Percentiles rank a stretch among this genome's conserved stretches.
Evolutionary conservation across 2,797 vertebrate species (phyloP).

Genomic region (Chiroxiphia lanceolata): DNA sequence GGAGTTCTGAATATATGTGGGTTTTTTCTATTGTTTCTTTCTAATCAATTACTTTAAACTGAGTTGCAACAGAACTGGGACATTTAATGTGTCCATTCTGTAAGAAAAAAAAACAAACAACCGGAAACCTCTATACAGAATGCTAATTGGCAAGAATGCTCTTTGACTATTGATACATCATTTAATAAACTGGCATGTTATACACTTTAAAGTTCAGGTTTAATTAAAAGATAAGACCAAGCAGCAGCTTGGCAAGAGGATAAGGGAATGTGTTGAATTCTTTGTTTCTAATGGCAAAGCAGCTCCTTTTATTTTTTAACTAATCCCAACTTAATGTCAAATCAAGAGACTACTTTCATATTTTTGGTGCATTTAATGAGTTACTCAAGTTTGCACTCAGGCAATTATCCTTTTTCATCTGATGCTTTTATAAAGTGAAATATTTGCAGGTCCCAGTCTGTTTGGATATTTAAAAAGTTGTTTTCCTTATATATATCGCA

Average conservation of each 20-base stretch:
- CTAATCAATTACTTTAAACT: slow-evolving; percentile 17
- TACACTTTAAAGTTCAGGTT: slow-evolving; percentile 74
- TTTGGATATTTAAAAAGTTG: slow-evolving; percentile 7
- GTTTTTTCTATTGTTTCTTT: neutral
- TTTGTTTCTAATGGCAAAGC: slow-evolving; percentile 62
- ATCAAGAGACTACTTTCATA: slow-evolving; percentile 38
- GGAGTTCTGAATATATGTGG: neutral
- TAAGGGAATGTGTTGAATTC: slow-evolving; percentile 13
- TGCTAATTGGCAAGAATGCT: slow-evolving; percentile 38
- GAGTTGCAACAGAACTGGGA: neutral
- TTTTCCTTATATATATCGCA: neutral
- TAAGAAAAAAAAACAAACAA: neutral
- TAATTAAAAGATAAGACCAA: slow-evolving; percentile 81
- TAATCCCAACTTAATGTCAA: slow-evolving; percentile 67
- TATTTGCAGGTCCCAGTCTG: neutral
- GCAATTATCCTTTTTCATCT: slow-evolving; percentile 39
- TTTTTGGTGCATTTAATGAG: slow-evolving; percentile 31
- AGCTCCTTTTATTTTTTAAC: slow-evolving; percentile 61
- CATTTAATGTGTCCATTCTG: neutral
- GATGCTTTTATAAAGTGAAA: slow-evolving; percentile 19
- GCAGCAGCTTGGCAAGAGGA: slow-evolving; percentile 55
- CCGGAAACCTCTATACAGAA: neutral
- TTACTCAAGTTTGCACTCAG: slow-evolving; percentile 11
- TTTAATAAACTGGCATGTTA: slow-evolving; percentile 66
- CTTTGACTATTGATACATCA: slow-evolving; percentile 43